Evolutionary conservation across 2,797 vertebrate genomes (phyloP).

Genomic region (Pagetopsis macropterus): DNA sequence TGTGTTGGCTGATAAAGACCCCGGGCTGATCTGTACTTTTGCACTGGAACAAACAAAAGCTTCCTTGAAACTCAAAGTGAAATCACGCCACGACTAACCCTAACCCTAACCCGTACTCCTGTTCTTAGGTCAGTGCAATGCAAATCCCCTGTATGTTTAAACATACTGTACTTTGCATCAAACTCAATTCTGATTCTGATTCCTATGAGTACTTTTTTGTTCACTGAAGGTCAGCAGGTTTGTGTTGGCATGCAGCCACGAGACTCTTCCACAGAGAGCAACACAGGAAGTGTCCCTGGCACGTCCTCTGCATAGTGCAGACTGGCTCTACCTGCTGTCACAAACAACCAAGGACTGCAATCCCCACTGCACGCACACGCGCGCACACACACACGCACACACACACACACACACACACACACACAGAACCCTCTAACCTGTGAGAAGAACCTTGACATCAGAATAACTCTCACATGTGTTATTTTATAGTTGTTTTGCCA

Average conservation of each 20-base stretch:
- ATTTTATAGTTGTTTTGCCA: slow-evolving; percentile 40
- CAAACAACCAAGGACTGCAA: slow-evolving; percentile 57
- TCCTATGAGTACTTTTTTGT: slow-evolving; percentile 15
- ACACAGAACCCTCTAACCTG: slow-evolving; percentile 20
- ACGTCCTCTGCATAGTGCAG: slow-evolving; percentile 55
- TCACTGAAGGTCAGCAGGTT: slow-evolving; percentile 70
- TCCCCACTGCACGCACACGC: slow-evolving; percentile 32
- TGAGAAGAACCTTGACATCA: slow-evolving; percentile 23
- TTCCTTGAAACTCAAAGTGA: no score
- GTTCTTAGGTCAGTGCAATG: no score
- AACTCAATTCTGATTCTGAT: no score
- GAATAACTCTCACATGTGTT: slow-evolving; percentile 28
- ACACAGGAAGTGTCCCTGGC: slow-evolving; percentile 79
- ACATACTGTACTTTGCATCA: no score
- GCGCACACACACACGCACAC: not conserved
- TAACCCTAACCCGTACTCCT: no score
- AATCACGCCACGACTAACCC: no score
- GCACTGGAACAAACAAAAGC: no score
- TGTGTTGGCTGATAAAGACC: slow-evolving; percentile 59
- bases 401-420: slow-evolving; percentile 7
- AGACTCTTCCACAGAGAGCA: slow-evolving; percentile 70
- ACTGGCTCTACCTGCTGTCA: slow-evolving; percentile 65
- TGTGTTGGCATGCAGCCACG: slow-evolving; percentile 69
- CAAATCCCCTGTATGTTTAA: no score
- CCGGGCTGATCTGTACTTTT: no score